Evolutionary conservation across 2,113 vertebrate genomes (phyloP), one percentile per base, ranked within the genome.

Genomic region (Synchiropus splendidus): DNA sequence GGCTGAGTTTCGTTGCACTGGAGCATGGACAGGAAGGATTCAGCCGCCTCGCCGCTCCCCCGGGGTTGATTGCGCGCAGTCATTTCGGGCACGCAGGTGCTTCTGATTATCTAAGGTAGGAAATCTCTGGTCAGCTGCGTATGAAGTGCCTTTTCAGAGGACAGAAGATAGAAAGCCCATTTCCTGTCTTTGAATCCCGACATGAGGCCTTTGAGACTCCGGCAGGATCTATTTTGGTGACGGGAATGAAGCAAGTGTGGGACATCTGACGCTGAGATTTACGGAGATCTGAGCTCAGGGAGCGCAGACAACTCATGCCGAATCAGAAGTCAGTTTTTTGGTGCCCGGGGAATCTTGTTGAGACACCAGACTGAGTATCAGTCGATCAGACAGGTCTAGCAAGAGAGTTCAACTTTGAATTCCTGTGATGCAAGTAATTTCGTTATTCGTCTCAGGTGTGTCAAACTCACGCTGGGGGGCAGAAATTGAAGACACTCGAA

Each of bases 1-100:
- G 31, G 34, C 48, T 49, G 53, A 45, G 63, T 64, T 27, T 70
- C 40, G 13, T 70, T 79, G 66, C 81, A 75, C 57, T 83, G 75
- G 67, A 83, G 80, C 81, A 16, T 82, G 62, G 66, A 55, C 78
- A 82, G 81, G 81, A 85, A 84, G 78, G 78, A 85, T 81, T 84
- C 83, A 60, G 64, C 76, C 66, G 75, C 79, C 80, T 81, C 61
- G 11, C 8, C 79, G 80, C 82, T 59, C 62, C 77, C 64, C 73
- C 80, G 70, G 74, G 79, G 78, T 82, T 85, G 81, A 86, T 86
- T 86, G 74, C n/a, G n/a, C n/a, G n/a, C 67, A 32, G 54, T 54
- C 45, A 63, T 59, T 61, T 43, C 21, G 43, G 12, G 44, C 66
- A 69, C 64, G 69, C 83, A 84, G 81, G 79, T 84, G 85, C 49